phyloP scores from a whole-genome alignment of 2,113 vertebrate species.

The Zosterops lateralis region DNA sequence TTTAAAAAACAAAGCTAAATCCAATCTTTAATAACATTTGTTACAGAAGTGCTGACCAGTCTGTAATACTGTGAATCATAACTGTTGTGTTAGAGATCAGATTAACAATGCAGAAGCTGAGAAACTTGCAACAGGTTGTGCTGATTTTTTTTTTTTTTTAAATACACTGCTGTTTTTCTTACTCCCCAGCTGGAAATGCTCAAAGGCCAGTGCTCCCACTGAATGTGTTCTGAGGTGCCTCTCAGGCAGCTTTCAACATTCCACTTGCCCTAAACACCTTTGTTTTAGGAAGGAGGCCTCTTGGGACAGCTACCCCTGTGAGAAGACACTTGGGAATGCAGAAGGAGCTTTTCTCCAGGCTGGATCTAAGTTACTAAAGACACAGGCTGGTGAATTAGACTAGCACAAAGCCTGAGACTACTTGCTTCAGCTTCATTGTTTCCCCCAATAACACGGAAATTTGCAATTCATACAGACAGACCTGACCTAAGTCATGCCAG shows the following conservation, averaged over 20 bases:
- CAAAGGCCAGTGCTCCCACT: background rate
- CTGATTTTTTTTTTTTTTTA: background rate
- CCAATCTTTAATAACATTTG: background rate
- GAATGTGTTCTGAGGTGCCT: background rate
- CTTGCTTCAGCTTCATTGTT: background rate
- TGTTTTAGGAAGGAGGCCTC: background rate
- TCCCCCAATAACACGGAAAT: background rate
- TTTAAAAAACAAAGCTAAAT: constrained; percentile 36
- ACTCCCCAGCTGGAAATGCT: background rate
- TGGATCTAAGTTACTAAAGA: background rate
- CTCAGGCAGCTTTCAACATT: background rate
- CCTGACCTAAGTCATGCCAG: background rate
- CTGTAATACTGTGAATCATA: constrained; percentile 15
- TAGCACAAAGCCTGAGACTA: background rate
- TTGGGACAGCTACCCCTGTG: background rate
- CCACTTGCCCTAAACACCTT: background rate
- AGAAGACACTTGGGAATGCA: background rate
- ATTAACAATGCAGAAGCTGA: background rate
- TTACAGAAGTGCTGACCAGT: constrained; percentile 33
- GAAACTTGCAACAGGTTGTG: background rate
- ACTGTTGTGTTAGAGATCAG: background rate
- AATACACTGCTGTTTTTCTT: background rate
- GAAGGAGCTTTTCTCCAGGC: background rate
- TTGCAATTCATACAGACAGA: background rate
- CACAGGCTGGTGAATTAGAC: background rate